Evolutionary conservation across 2,888 invertebrate genomes (phyloP).

Genomic region (Reticulitermes lucifugus): DNA sequence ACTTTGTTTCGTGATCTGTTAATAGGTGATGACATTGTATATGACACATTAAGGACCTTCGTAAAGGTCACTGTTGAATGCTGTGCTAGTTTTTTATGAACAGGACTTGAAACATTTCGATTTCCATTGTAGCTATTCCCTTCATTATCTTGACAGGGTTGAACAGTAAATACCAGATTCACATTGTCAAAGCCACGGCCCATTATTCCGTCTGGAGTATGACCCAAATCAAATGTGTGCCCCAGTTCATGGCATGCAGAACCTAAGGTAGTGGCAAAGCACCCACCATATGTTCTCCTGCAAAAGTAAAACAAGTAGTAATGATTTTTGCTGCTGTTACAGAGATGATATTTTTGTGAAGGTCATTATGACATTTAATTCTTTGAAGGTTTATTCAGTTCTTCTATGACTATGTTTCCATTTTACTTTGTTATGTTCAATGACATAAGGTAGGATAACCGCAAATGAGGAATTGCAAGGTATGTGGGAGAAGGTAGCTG

Average conservation of each 20-base stretch:
- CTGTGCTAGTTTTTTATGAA: constrained; percentile 70
- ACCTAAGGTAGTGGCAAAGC: constrained; percentile 91
- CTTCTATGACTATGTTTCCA: too few species aligned
- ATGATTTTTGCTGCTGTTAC: too few species aligned
- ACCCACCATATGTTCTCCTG: constrained; percentile 86
- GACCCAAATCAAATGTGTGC: constrained; percentile 94
- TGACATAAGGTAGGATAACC: too few species aligned
- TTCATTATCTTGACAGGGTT: constrained; percentile 41
- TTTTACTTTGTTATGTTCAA: too few species aligned
- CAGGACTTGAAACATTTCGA: constrained; percentile 70
- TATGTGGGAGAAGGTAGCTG: too few species aligned
- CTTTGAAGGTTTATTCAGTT: too few species aligned
- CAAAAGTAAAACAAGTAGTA: constrained; percentile 47
- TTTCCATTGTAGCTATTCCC: constrained; percentile 65
- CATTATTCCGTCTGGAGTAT: constrained; percentile 93
- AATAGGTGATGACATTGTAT: constrained; percentile 46
- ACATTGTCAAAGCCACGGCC: constrained; percentile 89
- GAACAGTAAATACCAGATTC: constrained; percentile 78
- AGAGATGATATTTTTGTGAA: too few species aligned
- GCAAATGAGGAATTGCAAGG: too few species aligned
- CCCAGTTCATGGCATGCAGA: constrained; percentile 94
- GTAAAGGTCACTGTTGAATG: constrained; percentile 72
- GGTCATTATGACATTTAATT: too few species aligned
- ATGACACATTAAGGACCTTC: constrained; percentile 69
- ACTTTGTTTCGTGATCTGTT: constrained; percentile 40